phyloP scores from a whole-genome alignment of 2,113 vertebrate genomes.

The Leiothrix lutea region DNA sequence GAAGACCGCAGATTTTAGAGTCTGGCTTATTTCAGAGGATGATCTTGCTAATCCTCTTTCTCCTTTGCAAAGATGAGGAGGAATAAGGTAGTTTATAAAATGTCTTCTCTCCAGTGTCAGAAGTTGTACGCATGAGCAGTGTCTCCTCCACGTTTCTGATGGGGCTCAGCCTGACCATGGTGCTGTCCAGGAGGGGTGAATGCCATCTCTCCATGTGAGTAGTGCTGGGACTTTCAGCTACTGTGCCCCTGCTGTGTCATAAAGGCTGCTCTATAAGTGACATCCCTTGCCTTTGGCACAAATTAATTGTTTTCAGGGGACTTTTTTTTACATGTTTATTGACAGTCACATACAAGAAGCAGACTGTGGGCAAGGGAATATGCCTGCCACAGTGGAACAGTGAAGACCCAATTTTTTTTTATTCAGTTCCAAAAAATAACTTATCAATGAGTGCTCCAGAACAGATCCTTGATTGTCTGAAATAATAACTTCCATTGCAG shows the following conservation, averaged over 20 bases:
- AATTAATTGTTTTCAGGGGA: background rate
- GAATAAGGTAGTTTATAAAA: background rate
- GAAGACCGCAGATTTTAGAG: background rate
- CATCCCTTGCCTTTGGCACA: background rate
- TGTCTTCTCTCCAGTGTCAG: background rate
- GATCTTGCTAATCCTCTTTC: background rate
- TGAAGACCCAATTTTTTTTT: background rate
- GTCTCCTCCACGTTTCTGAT: fast-evolving
- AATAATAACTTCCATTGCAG: background rate
- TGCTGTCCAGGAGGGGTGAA: background rate
- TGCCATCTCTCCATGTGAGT: fast-evolving
- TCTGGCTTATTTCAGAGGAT: background rate
- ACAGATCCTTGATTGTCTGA: background rate
- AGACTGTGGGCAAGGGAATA: background rate
- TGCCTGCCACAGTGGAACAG: background rate
- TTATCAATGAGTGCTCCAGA: background rate
- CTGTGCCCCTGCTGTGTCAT: background rate
- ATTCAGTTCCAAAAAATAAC: background rate
- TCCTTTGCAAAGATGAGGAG: background rate
- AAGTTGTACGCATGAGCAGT: background rate
- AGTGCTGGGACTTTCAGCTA: background rate
- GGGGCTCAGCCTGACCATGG: background rate
- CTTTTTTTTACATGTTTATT: background rate
- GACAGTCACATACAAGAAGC: background rate
- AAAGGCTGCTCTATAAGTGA: background rate